phyloP scores from a whole-genome alignment of 2,888 invertebrate species.

The Brenthis ino region DNA sequence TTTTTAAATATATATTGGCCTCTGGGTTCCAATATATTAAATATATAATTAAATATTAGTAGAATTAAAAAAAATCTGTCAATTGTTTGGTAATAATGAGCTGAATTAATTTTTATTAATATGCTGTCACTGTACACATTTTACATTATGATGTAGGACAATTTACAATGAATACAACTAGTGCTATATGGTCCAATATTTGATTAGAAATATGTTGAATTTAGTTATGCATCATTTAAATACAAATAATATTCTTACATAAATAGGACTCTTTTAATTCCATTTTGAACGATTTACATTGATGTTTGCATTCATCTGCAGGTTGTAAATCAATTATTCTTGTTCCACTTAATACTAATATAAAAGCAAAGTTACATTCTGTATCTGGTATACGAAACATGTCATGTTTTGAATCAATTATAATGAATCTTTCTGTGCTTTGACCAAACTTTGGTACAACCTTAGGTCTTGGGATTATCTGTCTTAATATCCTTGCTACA shows the following conservation, averaged over 20 bases:
- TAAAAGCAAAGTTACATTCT: slow-evolving; percentile 91
- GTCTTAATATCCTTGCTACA: slow-evolving; percentile 86
- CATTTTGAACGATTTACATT: slow-evolving; percentile 87
- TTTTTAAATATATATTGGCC: too few species aligned
- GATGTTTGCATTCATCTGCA: slow-evolving; percentile 87
- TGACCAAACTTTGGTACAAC: slow-evolving; percentile 88
- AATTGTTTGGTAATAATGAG: too few species aligned
- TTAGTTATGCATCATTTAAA: background rate
- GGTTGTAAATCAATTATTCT: slow-evolving; percentile 88
- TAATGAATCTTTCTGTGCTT: slow-evolving; percentile 89
- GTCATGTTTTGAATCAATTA: slow-evolving; percentile 87
- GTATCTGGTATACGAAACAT: slow-evolving; percentile 88
- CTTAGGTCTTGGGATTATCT: slow-evolving; percentile 87
- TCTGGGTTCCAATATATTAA: too few species aligned
- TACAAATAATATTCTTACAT: slow-evolving; percentile 82
- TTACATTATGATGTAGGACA: too few species aligned
- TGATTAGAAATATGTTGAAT: background rate
- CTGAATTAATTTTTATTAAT: too few species aligned
- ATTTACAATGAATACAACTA: too few species aligned
- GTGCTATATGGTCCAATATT: too few species aligned
- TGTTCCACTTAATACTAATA: slow-evolving; percentile 87
- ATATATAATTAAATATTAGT: too few species aligned
- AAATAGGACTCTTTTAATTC: slow-evolving; percentile 87
- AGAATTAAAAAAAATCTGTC: too few species aligned
- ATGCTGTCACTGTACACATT: too few species aligned